A percentile compares a stretch with the other conserved stretches of the same genome.
Conservation (phyloP, 2,888 invertebrate species). For the Axea sp. region DNA sequence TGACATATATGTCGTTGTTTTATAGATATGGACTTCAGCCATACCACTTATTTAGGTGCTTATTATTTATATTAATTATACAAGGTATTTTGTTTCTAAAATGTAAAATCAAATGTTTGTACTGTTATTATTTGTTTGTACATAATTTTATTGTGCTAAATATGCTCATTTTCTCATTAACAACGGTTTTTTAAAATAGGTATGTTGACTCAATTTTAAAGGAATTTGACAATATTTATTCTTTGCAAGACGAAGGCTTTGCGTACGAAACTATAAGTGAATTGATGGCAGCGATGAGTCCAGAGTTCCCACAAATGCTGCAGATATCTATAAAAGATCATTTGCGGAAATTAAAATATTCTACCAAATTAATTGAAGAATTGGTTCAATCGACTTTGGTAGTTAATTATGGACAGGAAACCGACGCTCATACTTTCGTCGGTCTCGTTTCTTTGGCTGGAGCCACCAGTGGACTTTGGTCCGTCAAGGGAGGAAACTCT, state of each 20-base stretch:
- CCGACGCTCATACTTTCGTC: conserved; percentile 80
- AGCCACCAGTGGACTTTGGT: conserved; percentile 81
- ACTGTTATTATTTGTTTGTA: too few species aligned
- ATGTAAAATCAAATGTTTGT: too few species aligned
- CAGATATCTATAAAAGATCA: conserved; percentile 75
- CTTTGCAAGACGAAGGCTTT: conserved; percentile 80
- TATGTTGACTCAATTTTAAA: conserved; percentile 66
- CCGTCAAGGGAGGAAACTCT: conserved; percentile 83
- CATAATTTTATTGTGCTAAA: too few species aligned
- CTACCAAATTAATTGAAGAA: conserved; percentile 81
- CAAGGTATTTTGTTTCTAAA: too few species aligned
- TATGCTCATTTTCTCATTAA: too few species aligned
- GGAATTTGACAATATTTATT: conserved; percentile 81
- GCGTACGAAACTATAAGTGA: conserved; percentile 80
- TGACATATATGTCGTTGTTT: conserved; percentile 80
- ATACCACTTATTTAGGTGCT: conserved; percentile 78
- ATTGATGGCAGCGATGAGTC: conserved; percentile 81
- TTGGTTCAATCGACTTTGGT: conserved; percentile 81
- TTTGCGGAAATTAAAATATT: conserved; percentile 78
- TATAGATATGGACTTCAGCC: conserved; percentile 82
- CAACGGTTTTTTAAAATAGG: conserved; percentile 56
- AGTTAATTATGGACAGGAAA: conserved; percentile 83
- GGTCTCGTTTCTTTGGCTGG: conserved; percentile 81
- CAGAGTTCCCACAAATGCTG: conserved; percentile 79
- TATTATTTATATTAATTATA: too few species aligned